Percentiles rank a stretch among this genome's conserved stretches.
These are phyloP conservation scores for Cathartes aura DNA, from an alignment of 2,113 vertebrate genomes.

Conservation along the genomic window DNA sequence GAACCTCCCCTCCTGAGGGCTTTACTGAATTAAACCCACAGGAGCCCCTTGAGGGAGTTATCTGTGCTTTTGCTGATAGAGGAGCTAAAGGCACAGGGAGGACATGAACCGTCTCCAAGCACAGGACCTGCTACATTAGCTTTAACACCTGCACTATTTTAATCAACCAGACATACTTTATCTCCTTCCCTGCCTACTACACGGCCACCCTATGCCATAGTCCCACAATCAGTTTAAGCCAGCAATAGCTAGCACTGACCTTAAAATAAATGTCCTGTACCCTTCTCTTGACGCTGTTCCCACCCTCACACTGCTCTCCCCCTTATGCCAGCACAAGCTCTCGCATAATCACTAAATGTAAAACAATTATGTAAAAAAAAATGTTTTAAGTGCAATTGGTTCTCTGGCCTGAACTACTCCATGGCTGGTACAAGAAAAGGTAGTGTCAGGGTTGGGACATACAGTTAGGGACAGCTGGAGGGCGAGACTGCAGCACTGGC, in stretches of 20 bases:
- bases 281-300: not conserved
- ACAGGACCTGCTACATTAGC: not conserved
- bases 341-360: not conserved
- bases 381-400: not conserved
- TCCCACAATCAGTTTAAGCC: not conserved
- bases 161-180: conserved; percentile 18
- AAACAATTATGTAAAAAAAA: not conserved
- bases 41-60: not conserved
- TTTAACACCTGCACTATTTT: conserved; percentile 61
- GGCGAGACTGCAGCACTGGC: not conserved
- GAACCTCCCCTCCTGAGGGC: not conserved
- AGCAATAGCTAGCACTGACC: not conserved
- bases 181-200: not conserved
- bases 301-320: not conserved
- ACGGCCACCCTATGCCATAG: not conserved
- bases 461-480: not conserved
- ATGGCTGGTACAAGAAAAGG: not conserved
- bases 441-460: not conserved
- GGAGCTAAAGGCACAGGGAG: not conserved
- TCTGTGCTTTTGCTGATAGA: conserved; percentile 41
- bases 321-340: not conserved
- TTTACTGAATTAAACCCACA: not conserved
- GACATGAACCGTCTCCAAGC: not conserved
- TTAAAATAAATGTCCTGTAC: conserved; percentile 15
- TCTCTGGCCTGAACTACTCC: not conserved